Evolutionary conservation across 1,140 invertebrate genomes (phyloP).

Genomic region (Lordiphosa mommai): DNA sequence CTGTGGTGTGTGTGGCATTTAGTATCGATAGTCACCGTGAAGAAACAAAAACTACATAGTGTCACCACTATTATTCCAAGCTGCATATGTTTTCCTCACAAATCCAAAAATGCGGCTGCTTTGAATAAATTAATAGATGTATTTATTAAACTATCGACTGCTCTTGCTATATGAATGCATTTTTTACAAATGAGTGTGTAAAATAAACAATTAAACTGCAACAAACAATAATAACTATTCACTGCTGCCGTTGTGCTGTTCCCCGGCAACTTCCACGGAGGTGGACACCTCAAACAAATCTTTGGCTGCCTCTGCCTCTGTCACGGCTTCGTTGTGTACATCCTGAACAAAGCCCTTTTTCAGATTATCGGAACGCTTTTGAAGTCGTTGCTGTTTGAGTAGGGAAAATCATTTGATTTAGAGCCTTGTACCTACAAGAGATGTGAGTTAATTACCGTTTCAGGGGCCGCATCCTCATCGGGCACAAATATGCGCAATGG

Average conservation of each 20-base stretch:
- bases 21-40: constrained; percentile 2
- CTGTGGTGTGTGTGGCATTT: too few relatives aligned
- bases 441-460: constrained; percentile 31
- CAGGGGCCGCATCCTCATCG: constrained; percentile 87
- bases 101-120: background rate
- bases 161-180: constrained; percentile 54
- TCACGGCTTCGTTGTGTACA: constrained; percentile 8
- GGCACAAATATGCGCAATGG: constrained; percentile 75
- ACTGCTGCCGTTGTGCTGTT: constrained; percentile 36
- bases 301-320: constrained; percentile 34
- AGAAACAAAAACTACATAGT: too few relatives aligned
- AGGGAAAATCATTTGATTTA: background rate
- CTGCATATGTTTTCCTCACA: too few relatives aligned
- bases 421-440: too few relatives aligned
- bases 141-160: constrained; percentile 71
- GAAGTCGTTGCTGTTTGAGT: constrained; percentile 38
- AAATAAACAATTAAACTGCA: constrained; percentile 50
- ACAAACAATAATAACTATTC: constrained; percentile 38
- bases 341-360: constrained; percentile 53
- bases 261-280: constrained; percentile 68
- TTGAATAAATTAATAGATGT: constrained; percentile 50
- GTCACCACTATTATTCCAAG: too few relatives aligned
- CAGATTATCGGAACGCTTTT: constrained; percentile 62
- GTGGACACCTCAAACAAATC: constrained; percentile 69
- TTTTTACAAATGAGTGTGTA: constrained; percentile 55